Evolutionary conservation across 2,113 vertebrate species (phyloP).

Genomic region (Xiphias gladius): DNA sequence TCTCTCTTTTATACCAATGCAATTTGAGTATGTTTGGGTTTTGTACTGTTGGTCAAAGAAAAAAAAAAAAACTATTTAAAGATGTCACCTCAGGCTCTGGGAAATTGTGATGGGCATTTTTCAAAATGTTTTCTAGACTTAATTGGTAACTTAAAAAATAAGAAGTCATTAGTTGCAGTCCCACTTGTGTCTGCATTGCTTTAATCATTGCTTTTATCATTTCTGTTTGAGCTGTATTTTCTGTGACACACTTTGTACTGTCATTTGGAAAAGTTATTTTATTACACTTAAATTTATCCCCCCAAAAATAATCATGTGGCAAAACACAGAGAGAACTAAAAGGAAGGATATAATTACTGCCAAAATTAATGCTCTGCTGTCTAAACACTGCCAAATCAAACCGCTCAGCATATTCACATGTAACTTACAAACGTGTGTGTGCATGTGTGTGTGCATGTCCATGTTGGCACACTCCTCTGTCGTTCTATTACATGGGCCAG

Average conservation of each 20-base stretch:
- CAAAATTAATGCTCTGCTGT: conserved; percentile 30
- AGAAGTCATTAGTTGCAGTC: not conserved
- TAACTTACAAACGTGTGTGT: conserved; percentile 39
- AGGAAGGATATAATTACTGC: conserved; percentile 6
- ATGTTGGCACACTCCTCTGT: conserved; percentile 63
- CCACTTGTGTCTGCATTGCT: not conserved
- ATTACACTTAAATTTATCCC: not conserved
- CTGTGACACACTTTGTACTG: not conserved
- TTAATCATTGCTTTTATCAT: not conserved
- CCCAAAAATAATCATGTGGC: not conserved
- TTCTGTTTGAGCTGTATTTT: not conserved
- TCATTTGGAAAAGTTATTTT: not conserved
- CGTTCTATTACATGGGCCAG: conserved; percentile 84
- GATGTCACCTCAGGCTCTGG: not conserved
- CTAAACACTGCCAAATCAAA: conserved; percentile 40
- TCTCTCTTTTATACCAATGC: not conserved
- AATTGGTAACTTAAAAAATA: not conserved
- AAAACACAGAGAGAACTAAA: not conserved
- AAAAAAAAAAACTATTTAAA: not conserved
- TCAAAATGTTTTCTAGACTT: accelerated
- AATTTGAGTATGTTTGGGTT: not conserved
- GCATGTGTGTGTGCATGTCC: conserved; percentile 34
- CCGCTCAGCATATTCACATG: conserved; percentile 50
- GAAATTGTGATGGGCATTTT: not conserved
- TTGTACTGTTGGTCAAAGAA: not conserved